phyloP scores from a whole-genome alignment of 2,888 invertebrate genomes.

The Orgyia antiqua region DNA sequence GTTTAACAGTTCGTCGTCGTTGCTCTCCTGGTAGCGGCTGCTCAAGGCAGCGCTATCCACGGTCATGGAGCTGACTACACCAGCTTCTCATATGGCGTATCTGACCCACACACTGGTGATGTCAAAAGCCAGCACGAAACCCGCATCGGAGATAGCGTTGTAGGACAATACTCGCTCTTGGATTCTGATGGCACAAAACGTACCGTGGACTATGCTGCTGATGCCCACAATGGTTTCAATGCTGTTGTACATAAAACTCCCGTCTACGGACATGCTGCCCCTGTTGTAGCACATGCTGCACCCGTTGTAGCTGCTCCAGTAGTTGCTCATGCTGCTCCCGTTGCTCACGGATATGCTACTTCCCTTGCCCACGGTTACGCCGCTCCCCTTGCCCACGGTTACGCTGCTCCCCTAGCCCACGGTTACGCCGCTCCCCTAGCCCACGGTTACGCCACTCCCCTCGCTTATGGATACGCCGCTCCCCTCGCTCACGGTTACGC shows the following conservation, averaged over 20 bases:
- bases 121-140: slow-evolving; percentile 79
- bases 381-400: slow-evolving; percentile 30
- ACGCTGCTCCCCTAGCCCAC: slow-evolving; percentile 23
- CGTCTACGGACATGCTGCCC: slow-evolving; percentile 34
- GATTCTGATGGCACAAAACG: slow-evolving; percentile 80
- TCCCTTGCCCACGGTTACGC: slow-evolving; percentile 33
- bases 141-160: slow-evolving; percentile 79
- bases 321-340: slow-evolving; percentile 19
- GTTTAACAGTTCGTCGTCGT: slow-evolving; percentile 65
- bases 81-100: slow-evolving; percentile 65
- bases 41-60: slow-evolving; percentile 54
- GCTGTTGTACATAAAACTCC: slow-evolving; percentile 73
- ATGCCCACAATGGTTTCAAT: slow-evolving; percentile 73
- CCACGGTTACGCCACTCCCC: slow-evolving; percentile 30
- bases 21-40: slow-evolving; percentile 60
- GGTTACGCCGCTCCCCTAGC: slow-evolving; percentile 19
- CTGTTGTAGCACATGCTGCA: slow-evolving; percentile 32
- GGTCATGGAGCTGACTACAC: slow-evolving; percentile 46
- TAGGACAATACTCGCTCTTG: slow-evolving; percentile 69
- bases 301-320: slow-evolving; percentile 14
- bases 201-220: slow-evolving; percentile 79
- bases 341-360: slow-evolving; percentile 21
- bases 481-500: slow-evolving; percentile 14
- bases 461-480: slow-evolving; percentile 30
- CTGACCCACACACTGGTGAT: slow-evolving; percentile 66